Percentiles rank a stretch among this genome's conserved stretches.
phyloP scores from a whole-genome alignment of 2,888 invertebrate genomes.

The Calameuta idolon region DNA sequence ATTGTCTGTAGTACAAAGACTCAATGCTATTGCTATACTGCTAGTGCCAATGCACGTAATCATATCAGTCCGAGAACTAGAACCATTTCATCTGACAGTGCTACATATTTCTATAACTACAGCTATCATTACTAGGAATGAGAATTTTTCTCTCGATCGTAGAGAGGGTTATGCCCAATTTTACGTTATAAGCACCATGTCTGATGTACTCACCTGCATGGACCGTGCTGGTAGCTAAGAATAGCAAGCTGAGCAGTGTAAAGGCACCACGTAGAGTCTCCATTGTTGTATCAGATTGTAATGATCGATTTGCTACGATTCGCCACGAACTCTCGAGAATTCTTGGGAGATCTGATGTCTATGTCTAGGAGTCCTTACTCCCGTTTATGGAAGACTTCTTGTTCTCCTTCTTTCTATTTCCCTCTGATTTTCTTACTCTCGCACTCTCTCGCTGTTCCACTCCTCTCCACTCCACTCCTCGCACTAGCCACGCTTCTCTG shows the following conservation, averaged over 20 bases:
- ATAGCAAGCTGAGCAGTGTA: constrained; percentile 61
- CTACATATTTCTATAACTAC: background rate
- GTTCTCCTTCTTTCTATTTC: constrained; percentile 1
- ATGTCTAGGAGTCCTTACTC: background rate
- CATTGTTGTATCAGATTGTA: constrained; percentile 48
- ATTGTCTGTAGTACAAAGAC: background rate
- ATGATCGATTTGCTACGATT: background rate
- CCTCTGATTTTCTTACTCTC: constrained; percentile 1
- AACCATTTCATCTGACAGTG: background rate
- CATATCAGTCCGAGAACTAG: background rate
- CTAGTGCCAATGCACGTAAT: background rate
- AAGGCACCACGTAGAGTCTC: constrained; percentile 55
- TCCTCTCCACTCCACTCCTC: constrained; percentile 1
- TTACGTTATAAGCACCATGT: background rate
- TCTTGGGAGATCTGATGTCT: background rate
- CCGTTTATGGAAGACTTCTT: background rate
- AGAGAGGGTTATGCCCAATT: background rate
- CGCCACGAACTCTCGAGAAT: background rate
- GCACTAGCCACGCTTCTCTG: background rate
- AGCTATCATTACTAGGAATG: background rate
- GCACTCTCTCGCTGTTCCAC: constrained; percentile 5
- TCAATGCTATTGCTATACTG: background rate
- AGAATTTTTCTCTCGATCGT: background rate
- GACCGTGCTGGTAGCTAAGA: constrained; percentile 60
- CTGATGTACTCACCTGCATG: constrained; percentile 57